Evolutionary conservation across 2,888 invertebrate genomes (phyloP).

Genomic region (Kryphioiulus occultus): DNA sequence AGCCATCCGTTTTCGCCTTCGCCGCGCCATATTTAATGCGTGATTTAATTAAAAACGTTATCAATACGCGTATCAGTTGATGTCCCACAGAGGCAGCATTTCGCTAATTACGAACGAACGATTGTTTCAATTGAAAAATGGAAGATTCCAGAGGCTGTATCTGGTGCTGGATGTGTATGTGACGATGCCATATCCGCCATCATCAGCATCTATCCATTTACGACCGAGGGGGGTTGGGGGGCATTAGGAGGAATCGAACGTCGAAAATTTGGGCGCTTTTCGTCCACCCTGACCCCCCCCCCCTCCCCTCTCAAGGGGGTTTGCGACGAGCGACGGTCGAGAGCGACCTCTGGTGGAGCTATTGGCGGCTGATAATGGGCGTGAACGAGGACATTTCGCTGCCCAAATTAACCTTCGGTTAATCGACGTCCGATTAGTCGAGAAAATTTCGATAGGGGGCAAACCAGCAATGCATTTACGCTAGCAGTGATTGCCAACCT

Average conservation of each 20-base stretch:
- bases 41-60: conserved; percentile 18
- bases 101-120: neutral
- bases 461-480: neutral
- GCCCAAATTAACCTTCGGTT: neutral
- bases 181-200: neutral
- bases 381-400: neutral
- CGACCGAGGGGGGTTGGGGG: neutral
- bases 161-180: no score
- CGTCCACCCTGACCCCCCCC: neutral
- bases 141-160: conserved; percentile 17
- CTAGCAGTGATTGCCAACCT: neutral
- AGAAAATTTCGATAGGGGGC: neutral
- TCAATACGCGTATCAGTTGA: conserved; percentile 18
- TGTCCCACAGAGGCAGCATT: conserved; percentile 23
- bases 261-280: neutral
- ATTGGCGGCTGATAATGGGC: neutral
- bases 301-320: neutral
- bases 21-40: conserved; percentile 4
- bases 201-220: neutral
- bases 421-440: neutral
- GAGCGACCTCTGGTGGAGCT: no score
- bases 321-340: neutral
- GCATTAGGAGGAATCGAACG: neutral
- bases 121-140: neutral
- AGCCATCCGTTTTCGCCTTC: no score